Evolutionary conservation across 2,888 invertebrate genomes (phyloP), one percentile per base, ranked within the genome.

Genomic region (Acrocyrtus sp.): DNA sequence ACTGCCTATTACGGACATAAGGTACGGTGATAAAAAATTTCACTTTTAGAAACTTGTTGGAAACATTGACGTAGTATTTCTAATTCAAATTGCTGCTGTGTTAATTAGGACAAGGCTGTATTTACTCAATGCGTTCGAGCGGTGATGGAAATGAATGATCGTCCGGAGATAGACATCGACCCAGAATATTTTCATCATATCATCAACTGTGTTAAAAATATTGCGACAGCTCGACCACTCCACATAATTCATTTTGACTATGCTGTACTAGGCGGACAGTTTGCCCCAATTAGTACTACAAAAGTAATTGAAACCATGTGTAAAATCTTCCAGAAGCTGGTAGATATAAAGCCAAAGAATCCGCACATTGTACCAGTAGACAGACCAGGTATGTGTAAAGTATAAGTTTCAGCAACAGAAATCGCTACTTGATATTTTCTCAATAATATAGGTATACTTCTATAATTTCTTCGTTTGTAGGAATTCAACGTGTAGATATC

Each of bases 1-100:
- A 86, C 88, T 27, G 84, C 89, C 5, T 97, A 96, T 84, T 94
- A 96, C 83, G 89, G 89, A 81, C 95, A 94, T 83, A 97, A 96
- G 88, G 94, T 90, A 82, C 73, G 81, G n/a, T 22, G 12, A 65
- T 27, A 22, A n/a, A 50, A 50, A 12, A 45, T 51, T 24, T 47
- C n/a, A n/a, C n/a, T n/a, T n/a, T n/a, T n/a, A n/a, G n/a, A n/a
- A n/a, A n/a, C n/a, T n/a, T n/a, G n/a, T n/a, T n/a, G n/a, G n/a
- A n/a, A n/a, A n/a, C n/a, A n/a, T n/a, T n/a, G n/a, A n/a, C n/a
- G n/a, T n/a, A n/a, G n/a, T n/a, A n/a, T n/a, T n/a, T n/a, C n/a
- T n/a, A n/a, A n/a, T n/a, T n/a, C n/a, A n/a, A n/a, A n/a, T n/a
- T n/a, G n/a, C n/a, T n/a, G n/a, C n/a, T 48, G 17, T 56, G 21